Conservation (phyloP, 2,888 invertebrate genomes). For the Branchellion lobata region DNA sequence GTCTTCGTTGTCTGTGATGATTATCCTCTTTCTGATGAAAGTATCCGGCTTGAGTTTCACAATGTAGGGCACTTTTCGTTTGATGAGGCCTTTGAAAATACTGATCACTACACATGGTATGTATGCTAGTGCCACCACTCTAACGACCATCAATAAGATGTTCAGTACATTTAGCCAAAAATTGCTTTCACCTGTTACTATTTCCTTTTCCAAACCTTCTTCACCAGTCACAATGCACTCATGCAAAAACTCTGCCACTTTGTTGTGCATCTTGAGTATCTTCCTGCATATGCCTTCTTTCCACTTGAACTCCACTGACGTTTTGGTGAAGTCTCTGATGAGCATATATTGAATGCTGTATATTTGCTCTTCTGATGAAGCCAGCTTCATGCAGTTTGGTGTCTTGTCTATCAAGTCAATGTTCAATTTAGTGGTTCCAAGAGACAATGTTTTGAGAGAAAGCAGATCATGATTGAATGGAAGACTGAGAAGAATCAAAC, state of each 20-base stretch:
- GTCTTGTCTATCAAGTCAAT: conserved; percentile 56
- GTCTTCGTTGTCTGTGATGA: background rate
- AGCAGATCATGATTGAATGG: conserved; percentile 60
- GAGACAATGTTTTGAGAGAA: conserved; percentile 58
- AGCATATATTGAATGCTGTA: conserved; percentile 47
- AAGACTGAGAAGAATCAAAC: conserved; percentile 58
- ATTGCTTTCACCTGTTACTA: background rate
- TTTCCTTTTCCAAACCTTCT: background rate
- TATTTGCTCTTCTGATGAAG: conserved; percentile 52
- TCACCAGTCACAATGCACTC: conserved; percentile 35
- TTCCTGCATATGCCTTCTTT: conserved; percentile 56
- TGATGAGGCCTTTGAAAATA: conserved; percentile 28
- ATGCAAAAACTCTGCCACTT: conserved; percentile 51
- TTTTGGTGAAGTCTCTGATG: conserved; percentile 50
- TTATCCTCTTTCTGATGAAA: background rate
- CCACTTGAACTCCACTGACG: conserved; percentile 16
- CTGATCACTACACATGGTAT: conserved; percentile 24
- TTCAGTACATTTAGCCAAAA: conserved; percentile 13
- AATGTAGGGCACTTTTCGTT: conserved; percentile 31
- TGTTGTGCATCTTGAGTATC: conserved; percentile 52
- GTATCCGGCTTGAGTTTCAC: conserved; percentile 24
- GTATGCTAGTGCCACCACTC: conserved; percentile 20
- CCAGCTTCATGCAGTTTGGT: conserved; percentile 55
- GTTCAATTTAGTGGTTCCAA: conserved; percentile 55
- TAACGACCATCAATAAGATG: conserved; percentile 11